Evolutionary conservation across 2,797 vertebrate genomes (phyloP), one percentile per base, ranked within the genome.

Genomic region (Sebastes baramenuke): DNA sequence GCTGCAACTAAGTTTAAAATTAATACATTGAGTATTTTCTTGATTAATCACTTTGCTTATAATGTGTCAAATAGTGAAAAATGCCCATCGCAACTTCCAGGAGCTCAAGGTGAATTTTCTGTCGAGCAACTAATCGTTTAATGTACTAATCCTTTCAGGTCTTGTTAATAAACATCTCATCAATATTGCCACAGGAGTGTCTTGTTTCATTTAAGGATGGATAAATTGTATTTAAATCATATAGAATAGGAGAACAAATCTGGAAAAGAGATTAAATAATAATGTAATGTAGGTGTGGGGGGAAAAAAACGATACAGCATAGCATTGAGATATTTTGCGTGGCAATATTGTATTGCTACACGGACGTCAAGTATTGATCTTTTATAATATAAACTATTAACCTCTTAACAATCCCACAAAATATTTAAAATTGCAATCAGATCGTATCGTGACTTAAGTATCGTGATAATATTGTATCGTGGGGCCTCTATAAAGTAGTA

Each of bases 281-380:
- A n/a, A n/a, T n/a, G 32, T 42, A 42, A 6, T 42, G 14, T 59
- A 29, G 16, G 16, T 3, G 0, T 18, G 42, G 16, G 42, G 7
- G 16, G 2, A 1, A 46, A 1, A 18, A 46, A 46, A 18, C 42
- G 0, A 46, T 8, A 46, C 16, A 46, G 42, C 42, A 46, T 8
- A 46, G 42, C 6, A 18, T 46, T 0, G 0, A 7, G 6, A 46
- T 46, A 46, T 46, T 46, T 46, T 46, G 42, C 42, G 16, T 46
- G 42, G 16, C 42, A 46, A 46, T 46, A 46, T 18, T 46, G 42
- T 46, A 46, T 46, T 16, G 6, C 1, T 46, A 46, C 42, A 18
- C 42, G 16, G 42, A 46, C 3, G 42, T 46, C 42, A 46, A 46
- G 42, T 46, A 46, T 2, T 18, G 14, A 46, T 46, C 42, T 0